Percentiles rank a stretch among this genome's conserved stretches.
phyloP scores from a whole-genome alignment of 2,113 vertebrate species.

The Erpornis zantholeuca region DNA sequence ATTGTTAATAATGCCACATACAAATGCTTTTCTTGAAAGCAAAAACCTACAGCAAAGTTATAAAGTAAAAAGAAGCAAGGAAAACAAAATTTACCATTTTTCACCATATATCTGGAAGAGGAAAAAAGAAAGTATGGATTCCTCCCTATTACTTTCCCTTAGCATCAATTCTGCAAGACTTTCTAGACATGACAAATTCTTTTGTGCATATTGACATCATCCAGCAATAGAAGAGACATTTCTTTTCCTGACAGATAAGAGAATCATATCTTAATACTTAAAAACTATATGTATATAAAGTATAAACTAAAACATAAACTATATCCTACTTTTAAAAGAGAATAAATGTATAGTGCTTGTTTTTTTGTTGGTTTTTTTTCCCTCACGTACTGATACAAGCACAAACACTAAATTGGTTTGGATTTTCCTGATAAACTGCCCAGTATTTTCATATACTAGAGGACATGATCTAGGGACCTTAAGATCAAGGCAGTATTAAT shows the following conservation, averaged over 20 bases:
- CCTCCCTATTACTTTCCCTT: not conserved
- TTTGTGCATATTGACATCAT: not conserved
- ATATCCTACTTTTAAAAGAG: not conserved
- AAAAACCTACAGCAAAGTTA: not conserved
- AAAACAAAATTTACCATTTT: not conserved
- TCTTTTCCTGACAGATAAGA: not conserved
- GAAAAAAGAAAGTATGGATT: not conserved
- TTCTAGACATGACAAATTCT: not conserved
- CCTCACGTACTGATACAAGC: not conserved
- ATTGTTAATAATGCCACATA: not conserved
- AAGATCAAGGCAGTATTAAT: not conserved
- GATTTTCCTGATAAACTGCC: not conserved
- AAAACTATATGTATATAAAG: not conserved
- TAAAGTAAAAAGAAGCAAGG: not conserved
- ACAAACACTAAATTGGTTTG: not conserved
- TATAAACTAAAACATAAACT: not conserved
- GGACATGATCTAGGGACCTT: not conserved
- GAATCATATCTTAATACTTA: not conserved
- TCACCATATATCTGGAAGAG: not conserved
- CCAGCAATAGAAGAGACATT: not conserved
- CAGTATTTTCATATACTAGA: not conserved
- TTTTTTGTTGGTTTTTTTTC: not conserved
- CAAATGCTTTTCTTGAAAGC: not conserved
- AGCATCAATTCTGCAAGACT: not conserved
- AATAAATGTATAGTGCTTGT: not conserved